Conservation (phyloP, 2,797 vertebrate species). For the Microhierax caerulescens region DNA sequence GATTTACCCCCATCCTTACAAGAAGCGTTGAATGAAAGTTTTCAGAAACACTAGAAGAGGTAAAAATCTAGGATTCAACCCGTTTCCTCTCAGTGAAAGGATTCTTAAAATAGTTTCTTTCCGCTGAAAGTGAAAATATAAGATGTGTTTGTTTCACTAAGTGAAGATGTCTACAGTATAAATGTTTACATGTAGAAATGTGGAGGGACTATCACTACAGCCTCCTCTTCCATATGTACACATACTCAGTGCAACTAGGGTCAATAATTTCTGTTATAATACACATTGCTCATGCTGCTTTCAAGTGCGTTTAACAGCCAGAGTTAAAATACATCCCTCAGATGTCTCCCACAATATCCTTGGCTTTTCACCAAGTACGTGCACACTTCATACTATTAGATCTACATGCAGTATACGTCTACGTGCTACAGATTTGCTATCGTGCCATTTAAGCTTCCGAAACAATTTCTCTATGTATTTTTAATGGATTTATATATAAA, state of each 20-base stretch:
- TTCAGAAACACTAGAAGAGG: not conserved
- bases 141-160: not conserved
- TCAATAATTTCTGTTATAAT: slow-evolving; percentile 23
- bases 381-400: not conserved
- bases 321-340: slow-evolving; percentile 17
- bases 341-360: slow-evolving; percentile 19
- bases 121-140: not conserved
- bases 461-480: not conserved
- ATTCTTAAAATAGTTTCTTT: not conserved
- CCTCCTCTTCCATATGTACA: slow-evolving; percentile 22
- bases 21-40: not conserved
- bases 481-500: too few species aligned
- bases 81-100: not conserved
- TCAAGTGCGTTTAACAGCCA: slow-evolving; percentile 5
- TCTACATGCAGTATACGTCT: not conserved
- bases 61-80: not conserved
- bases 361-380: slow-evolving; percentile 28
- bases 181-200: slow-evolving; percentile 34
- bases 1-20: not conserved
- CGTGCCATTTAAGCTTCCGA: not conserved
- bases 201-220: slow-evolving; percentile 19
- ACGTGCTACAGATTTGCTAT: not conserved
- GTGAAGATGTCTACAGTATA: not conserved
- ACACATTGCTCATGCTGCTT: slow-evolving; percentile 31
- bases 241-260: not conserved